Evolutionary conservation across 2,888 invertebrate species (phyloP), one percentile per base, ranked within the genome.

Genomic region (Papilio elwesi): DNA sequence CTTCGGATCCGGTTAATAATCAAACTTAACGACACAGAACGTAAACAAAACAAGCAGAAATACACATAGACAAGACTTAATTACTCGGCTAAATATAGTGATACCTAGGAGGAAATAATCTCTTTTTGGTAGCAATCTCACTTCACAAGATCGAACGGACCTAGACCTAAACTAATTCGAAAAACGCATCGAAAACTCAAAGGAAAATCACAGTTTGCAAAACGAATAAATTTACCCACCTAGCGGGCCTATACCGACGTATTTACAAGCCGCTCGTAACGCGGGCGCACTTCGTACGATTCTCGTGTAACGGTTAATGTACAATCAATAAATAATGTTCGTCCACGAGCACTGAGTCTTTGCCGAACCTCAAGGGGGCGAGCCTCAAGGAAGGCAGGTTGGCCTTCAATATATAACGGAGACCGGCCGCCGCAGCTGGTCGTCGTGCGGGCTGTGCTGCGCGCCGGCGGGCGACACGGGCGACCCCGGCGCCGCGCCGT

Each of bases 341-440:
- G 87, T 90, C 83, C 83, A 77, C 83, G 43, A 79, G 80, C 89
- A 90, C 89, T 82, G 79, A 79, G 78, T 76, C 77, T 75, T 78
- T 75, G 78, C 88, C 88, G 78, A 85, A 83, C 90, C 89, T 84
- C 77, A 79, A 85, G 84, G 78, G 82, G 51, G 73, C 36, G 74
- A 78, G 85, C 79, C 86, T 91, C 87, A 91, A 88, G 92, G 89
- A 83, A 92, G 90, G 88, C 87, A 85, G 74, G 89, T 86, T 82
- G 92, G 92, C 83, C 92, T 93, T 93, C 95, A 96, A 93, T 95
- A 96, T 90, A 96, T 95, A 80, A 96, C 96, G 74, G 96, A 95
- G 52, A 96, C 96, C 0, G 96, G 96, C 90, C 96, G 95, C 83
- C 96, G 89, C 6, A 96, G 93, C 82, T 96, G 94, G 80, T 95